Evolutionary conservation across 2,797 vertebrate genomes (phyloP).

Genomic region (Oreochromis grahami): DNA sequence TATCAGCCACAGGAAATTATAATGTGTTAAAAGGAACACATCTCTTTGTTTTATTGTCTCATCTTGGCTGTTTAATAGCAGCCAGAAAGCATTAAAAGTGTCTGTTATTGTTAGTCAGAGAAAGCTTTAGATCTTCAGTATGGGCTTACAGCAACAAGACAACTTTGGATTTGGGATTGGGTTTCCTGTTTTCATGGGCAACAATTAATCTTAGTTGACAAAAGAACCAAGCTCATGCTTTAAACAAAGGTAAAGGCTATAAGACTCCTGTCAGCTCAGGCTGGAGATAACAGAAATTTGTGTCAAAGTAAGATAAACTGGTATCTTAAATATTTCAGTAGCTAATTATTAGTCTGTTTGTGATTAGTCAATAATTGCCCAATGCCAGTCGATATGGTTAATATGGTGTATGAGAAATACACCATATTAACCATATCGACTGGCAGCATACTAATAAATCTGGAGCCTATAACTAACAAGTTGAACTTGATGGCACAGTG

Average conservation of each 20-base stretch:
- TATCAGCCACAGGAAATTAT: constrained; percentile 3
- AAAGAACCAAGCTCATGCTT: not conserved
- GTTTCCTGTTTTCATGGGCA: rapidly evolving
- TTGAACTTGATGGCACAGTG: not conserved
- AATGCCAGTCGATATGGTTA: too few species aligned
- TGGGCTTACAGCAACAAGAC: not conserved
- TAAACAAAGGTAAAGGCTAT: not conserved
- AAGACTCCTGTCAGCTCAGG: not conserved
- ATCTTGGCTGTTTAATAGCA: not conserved
- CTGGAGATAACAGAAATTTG: not conserved
- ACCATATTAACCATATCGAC: not conserved
- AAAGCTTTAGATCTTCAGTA: not conserved
- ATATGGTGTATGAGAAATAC: too few species aligned
- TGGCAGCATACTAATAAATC: not conserved
- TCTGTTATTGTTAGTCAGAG: not conserved
- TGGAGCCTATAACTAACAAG: not conserved
- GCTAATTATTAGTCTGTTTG: constrained; percentile 52
- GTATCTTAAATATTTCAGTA: not conserved
- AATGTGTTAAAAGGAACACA: constrained; percentile 13
- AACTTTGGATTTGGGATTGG: not conserved
- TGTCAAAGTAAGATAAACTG: not conserved
- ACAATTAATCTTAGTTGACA: not conserved
- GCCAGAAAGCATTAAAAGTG: not conserved
- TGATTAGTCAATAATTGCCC: constrained; percentile 24
- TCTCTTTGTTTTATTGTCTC: constrained; percentile 37